Conservation (phyloP, 1,140 invertebrate species). For the Planococcus citri region DNA sequence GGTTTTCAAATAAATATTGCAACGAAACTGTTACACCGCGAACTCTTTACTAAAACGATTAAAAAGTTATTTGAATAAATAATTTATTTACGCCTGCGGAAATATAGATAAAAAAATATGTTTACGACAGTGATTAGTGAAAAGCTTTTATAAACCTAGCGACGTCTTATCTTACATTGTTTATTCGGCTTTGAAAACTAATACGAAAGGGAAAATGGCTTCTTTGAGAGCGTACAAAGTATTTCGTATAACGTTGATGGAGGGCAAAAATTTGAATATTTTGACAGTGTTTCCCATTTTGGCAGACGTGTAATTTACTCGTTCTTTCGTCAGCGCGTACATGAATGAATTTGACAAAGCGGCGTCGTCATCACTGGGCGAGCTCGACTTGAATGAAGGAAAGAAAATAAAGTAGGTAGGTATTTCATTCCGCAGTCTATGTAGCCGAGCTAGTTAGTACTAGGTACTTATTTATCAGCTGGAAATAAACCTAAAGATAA, state of each 20-base stretch:
- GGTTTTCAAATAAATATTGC: no score
- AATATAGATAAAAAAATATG: background rate
- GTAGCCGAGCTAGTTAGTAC: no score
- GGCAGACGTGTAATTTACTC: background rate
- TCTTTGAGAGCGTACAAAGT: background rate
- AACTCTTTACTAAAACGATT: no score
- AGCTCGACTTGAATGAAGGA: no score
- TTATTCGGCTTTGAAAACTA: background rate
- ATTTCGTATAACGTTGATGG: background rate
- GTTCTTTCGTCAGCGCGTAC: no score
- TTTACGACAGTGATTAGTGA: conserved; percentile 6
- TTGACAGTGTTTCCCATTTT: background rate
- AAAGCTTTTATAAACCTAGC: background rate
- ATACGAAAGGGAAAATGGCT: background rate
- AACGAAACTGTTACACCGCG: no score
- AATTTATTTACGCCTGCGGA: background rate
- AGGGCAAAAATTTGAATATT: background rate
- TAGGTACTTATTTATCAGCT: background rate
- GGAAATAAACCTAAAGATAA: background rate
- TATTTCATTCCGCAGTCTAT: no score
- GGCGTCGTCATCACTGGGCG: no score
- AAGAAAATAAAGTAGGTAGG: no score
- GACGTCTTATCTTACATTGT: background rate
- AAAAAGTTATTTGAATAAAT: background rate
- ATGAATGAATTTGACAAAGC: no score